Evolutionary conservation across 2,888 invertebrate genomes (phyloP), one percentile per base, ranked within the genome.

Genomic region (Meta bourneti): DNA sequence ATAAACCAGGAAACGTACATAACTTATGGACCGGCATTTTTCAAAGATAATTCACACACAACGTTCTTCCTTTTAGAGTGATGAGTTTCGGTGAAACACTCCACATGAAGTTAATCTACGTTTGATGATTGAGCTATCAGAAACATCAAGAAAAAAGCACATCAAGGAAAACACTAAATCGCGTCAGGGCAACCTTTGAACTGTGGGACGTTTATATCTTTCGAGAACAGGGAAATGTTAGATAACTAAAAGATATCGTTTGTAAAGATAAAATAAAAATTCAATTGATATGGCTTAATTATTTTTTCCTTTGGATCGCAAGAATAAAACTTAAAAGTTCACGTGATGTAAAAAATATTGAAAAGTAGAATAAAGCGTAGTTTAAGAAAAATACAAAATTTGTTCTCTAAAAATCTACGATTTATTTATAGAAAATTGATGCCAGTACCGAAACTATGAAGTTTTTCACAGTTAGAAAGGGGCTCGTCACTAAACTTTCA

Each of bases 121-220:
- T 51, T 72, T 52, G 72, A 72, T 51, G 72, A 16, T 52, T 51
- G 51, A 82, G 71, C 74, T 75, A 84, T 75, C 75, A 13, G 20
- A 20, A 34, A 34, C 87, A 81, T 91, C 77, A 86, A 75, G 86
- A 81, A 85, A n/a, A 90, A 90, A 48, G 69, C 75, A 61, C 74
- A 81, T 75, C 75, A 34, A 77, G 82, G 85, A 86, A 86, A 81
- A 89, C 48, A 78, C 54, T 77, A n/a, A 75, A 20, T 72, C 78
- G 71, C 81, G 54, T 77, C 77, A 85, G 85, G n/a, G 49, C 82
- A 91, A 91, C 91, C 91, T 91, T 91, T 91, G 91, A 82, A 86
- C 91, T 82, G 86, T 91, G 70, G 91, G 91, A 84, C 82, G 91
- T 91, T 91, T 81, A 20, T 72, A 70, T 69, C 51, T 9, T n/a